Evolutionary conservation across 2,797 vertebrate genomes (phyloP).

Genomic region (Chaetodon trifasciatus): DNA sequence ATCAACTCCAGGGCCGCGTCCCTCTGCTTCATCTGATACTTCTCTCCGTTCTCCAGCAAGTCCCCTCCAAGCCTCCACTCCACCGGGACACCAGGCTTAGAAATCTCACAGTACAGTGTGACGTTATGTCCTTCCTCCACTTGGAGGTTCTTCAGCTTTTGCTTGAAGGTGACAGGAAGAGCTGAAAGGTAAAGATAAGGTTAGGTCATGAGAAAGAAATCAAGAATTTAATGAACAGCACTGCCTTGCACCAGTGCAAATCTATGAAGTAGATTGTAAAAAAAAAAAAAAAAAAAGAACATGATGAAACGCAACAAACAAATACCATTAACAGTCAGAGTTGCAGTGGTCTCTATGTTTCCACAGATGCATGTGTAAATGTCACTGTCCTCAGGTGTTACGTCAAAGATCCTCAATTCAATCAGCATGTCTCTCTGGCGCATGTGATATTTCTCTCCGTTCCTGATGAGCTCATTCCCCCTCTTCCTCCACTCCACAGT

Average conservation of each 20-base stretch:
- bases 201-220: not conserved
- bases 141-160: constrained; percentile 87
- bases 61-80: constrained; percentile 91
- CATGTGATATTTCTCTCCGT: constrained; percentile 85
- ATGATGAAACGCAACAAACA: not conserved
- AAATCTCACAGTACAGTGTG: constrained; percentile 86
- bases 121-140: constrained; percentile 82
- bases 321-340: constrained; percentile 87
- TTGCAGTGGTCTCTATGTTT: constrained; percentile 84
- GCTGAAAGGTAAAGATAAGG: constrained; percentile 72
- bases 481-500: constrained; percentile 84
- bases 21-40: constrained; percentile 87
- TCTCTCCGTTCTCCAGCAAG: constrained; percentile 86
- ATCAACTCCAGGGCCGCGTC: constrained; percentile 84
- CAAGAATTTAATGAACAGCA: not conserved
- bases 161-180: constrained; percentile 86
- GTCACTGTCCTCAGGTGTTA: constrained; percentile 83
- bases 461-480: constrained; percentile 74
- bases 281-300: no score
- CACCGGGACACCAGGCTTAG: constrained; percentile 82
- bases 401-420: constrained; percentile 86
- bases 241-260: not conserved
- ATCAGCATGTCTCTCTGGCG: constrained; percentile 82
- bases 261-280: no score
- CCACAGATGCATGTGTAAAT: constrained; percentile 90